Evolutionary conservation across 2,888 invertebrate species (phyloP).

Genomic region (Falcaria lacertinaria): DNA sequence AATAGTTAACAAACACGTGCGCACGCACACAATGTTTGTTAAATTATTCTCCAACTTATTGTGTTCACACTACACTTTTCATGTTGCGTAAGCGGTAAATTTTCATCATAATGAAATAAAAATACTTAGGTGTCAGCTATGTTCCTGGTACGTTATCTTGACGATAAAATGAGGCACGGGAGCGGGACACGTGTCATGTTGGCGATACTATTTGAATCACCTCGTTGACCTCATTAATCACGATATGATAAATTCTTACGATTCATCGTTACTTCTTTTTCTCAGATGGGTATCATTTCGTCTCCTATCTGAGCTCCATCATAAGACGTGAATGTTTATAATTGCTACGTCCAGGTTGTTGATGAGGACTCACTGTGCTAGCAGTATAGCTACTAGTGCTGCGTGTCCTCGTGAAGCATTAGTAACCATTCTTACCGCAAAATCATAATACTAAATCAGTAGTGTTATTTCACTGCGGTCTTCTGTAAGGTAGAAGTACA

Average conservation of each 20-base stretch:
- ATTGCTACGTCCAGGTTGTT: too few species aligned
- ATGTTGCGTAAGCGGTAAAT: neutral
- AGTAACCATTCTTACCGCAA: too few species aligned
- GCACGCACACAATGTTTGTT: neutral
- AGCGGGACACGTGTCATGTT: neutral
- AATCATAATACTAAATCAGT: too few species aligned
- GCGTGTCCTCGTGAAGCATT: too few species aligned
- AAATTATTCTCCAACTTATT: neutral
- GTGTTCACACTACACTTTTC: neutral
- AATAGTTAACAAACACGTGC: neutral
- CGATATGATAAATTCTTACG: neutral
- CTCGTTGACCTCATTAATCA: slow-evolving; percentile 1
- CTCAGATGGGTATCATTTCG: too few species aligned
- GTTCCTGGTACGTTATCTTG: neutral
- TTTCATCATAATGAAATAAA: slow-evolving; percentile 3
- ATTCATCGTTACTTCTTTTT: neutral
- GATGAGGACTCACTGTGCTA: too few species aligned
- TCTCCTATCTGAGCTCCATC: too few species aligned
- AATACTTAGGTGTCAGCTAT: neutral
- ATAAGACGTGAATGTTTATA: too few species aligned
- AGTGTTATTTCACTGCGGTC: too few species aligned
- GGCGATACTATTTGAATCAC: neutral
- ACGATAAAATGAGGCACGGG: neutral
- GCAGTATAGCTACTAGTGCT: too few species aligned
- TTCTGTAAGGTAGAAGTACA: too few species aligned